These are phyloP conservation scores for Hyphantria cunea DNA, from an alignment of 1,140 invertebrate species.

Conservation along the genomic window DNA sequence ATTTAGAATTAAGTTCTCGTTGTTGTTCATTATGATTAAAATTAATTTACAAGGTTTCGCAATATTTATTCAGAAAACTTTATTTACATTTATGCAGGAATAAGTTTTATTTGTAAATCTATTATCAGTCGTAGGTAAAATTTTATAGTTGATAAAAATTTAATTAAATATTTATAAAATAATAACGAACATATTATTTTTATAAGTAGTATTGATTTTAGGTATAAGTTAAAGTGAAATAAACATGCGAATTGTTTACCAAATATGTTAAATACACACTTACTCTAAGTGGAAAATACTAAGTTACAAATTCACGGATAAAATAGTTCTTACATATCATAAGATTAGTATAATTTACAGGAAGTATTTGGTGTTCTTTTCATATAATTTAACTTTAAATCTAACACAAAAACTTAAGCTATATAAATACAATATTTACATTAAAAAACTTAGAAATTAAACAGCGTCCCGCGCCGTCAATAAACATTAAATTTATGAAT, in stretches of 20 bases:
- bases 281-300: conserved; percentile 36
- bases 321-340: conserved; percentile 59
- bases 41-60: conserved; percentile 35
- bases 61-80: conserved; percentile 24
- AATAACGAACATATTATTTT: neutral
- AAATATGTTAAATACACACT: conserved; percentile 18
- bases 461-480: conserved; percentile 55
- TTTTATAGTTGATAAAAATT: conserved; percentile 32
- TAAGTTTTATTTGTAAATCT: conserved; percentile 42
- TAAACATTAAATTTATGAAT: conserved; percentile 27
- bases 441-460: conserved; percentile 31
- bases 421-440: conserved; percentile 58
- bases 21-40: conserved; percentile 65
- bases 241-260: conserved; percentile 33
- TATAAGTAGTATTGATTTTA: conserved; percentile 3
- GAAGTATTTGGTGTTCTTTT: conserved; percentile 74
- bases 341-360: conserved; percentile 70
- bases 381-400: conserved; percentile 48
- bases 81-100: conserved; percentile 37
- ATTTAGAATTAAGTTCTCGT: conserved; percentile 80
- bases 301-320: conserved; percentile 48
- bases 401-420: conserved; percentile 38
- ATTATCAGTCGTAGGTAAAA: conserved; percentile 49
- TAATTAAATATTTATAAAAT: conserved; percentile 24
- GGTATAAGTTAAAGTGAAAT: conserved; percentile 26